Percentiles rank a stretch among this genome's conserved stretches.
These are phyloP conservation scores for Cisticola juncidis DNA, from an alignment of 2,113 vertebrate species.

Conservation along the genomic window DNA sequence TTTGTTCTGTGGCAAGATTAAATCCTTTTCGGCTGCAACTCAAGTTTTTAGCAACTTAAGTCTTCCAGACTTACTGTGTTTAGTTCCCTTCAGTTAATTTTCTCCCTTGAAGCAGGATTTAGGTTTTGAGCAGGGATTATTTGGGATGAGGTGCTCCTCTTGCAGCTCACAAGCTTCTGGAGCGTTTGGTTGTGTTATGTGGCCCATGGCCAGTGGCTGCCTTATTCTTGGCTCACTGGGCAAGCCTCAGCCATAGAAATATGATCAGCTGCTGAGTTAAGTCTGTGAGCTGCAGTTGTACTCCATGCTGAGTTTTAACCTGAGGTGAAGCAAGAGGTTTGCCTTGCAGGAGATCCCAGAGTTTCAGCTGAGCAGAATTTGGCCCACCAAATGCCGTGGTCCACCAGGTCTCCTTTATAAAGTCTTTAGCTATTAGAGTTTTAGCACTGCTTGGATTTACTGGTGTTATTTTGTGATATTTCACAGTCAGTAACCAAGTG, in stretches of 20 bases:
- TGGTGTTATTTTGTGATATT: not conserved
- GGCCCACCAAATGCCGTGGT: not conserved
- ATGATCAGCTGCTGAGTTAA: not conserved
- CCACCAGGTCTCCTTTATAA: not conserved
- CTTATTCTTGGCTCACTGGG: accelerated
- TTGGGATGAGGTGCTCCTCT: not conserved
- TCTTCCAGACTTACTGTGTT: not conserved
- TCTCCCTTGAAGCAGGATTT: not conserved
- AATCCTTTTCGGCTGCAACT: not conserved
- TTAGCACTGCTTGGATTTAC: not conserved
- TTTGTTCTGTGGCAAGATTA: not conserved
- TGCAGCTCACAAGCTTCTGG: not conserved
- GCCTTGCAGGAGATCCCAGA: not conserved
- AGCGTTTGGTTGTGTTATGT: not conserved
- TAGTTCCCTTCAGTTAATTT: not conserved
- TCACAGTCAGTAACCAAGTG: slow-evolving; percentile 10
- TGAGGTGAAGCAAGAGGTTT: not conserved
- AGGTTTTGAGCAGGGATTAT: not conserved
- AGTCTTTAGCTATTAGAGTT: not conserved
- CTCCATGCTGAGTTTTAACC: not conserved
- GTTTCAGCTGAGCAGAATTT: not conserved
- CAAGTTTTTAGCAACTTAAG: not conserved
- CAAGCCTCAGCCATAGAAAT: not conserved
- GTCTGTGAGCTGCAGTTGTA: not conserved
- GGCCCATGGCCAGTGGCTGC: not conserved